A percentile compares a stretch with the other conserved stretches of the same genome.
Evolutionary conservation across 2,113 vertebrate species (phyloP).

Genomic region (Opisthocomus hoazin): DNA sequence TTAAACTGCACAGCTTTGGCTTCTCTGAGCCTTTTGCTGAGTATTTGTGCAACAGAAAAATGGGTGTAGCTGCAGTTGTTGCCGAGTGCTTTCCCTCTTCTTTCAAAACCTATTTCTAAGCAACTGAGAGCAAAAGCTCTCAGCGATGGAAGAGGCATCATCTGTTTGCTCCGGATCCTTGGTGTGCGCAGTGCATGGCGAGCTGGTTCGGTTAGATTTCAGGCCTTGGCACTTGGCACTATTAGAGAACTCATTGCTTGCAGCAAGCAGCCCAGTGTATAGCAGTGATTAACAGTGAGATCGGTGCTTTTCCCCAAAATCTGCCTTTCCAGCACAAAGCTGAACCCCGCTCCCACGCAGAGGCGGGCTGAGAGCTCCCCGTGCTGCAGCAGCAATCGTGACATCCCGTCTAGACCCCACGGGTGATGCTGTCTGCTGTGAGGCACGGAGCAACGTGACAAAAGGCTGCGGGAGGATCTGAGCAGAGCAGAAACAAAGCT

Average conservation of each 20-base stretch:
- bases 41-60: neutral
- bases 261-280: neutral
- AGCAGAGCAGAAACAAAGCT: neutral
- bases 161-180: neutral
- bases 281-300: neutral
- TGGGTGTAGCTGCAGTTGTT: neutral
- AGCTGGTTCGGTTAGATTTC: neutral
- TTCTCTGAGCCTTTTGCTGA: neutral
- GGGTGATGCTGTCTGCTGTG: neutral
- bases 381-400: neutral
- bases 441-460: neutral
- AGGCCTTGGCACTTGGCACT: fast-evolving
- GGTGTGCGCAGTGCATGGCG: fast-evolving
- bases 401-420: neutral
- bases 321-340: neutral
- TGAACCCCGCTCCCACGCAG: neutral
- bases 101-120: neutral
- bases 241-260: neutral
- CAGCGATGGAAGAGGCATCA: neutral
- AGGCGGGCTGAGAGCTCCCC: neutral
- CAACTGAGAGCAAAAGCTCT: neutral
- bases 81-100: neutral
- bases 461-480: neutral
- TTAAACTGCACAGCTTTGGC: neutral
- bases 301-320: neutral